Conservation (phyloP, 2,888 invertebrate species). For the Hirtodrosophila cameraria region DNA sequence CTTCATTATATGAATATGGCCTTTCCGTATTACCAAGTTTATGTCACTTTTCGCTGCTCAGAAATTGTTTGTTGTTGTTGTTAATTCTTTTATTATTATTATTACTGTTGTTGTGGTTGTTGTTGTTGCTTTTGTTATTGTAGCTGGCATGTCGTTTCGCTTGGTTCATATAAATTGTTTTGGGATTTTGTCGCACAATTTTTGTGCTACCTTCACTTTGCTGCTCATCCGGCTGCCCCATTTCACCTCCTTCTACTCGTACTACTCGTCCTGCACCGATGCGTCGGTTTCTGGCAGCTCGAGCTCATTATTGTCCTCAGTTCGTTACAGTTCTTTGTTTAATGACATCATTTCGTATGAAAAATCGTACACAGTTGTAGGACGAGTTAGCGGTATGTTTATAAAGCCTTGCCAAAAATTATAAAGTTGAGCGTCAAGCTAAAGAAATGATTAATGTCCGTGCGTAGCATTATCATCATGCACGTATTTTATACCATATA, state of each 20-base stretch:
- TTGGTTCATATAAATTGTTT: slow-evolving; percentile 74
- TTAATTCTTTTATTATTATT: slow-evolving; percentile 18
- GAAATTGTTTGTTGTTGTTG: slow-evolving; percentile 36
- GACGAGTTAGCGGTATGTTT: neutral
- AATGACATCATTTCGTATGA: slow-evolving; percentile 77
- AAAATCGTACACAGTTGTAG: slow-evolving; percentile 56
- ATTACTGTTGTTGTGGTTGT: slow-evolving; percentile 24
- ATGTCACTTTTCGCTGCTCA: slow-evolving; percentile 54
- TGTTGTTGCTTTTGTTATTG: slow-evolving; percentile 22
- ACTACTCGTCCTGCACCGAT: slow-evolving; percentile 48
- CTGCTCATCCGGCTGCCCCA: slow-evolving; percentile 10
- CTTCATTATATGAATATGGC: slow-evolving; percentile 55
- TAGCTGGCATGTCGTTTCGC: slow-evolving; percentile 53
- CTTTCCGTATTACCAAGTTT: slow-evolving; percentile 58
- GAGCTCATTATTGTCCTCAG: slow-evolving; percentile 71
- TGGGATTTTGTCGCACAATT: slow-evolving; percentile 71
- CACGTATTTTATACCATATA: slow-evolving; percentile 44
- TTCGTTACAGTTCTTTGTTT: slow-evolving; percentile 69
- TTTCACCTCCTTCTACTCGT: neutral
- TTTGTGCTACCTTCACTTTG: slow-evolving; percentile 34
- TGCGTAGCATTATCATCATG: slow-evolving; percentile 46
- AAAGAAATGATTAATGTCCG: slow-evolving; percentile 71
- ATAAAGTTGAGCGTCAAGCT: slow-evolving; percentile 62
- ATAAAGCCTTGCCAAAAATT: slow-evolving; percentile 66
- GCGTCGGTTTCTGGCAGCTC: slow-evolving; percentile 43